phyloP scores from a whole-genome alignment of 1,140 invertebrate genomes.

The Hypothenemus hampei region DNA sequence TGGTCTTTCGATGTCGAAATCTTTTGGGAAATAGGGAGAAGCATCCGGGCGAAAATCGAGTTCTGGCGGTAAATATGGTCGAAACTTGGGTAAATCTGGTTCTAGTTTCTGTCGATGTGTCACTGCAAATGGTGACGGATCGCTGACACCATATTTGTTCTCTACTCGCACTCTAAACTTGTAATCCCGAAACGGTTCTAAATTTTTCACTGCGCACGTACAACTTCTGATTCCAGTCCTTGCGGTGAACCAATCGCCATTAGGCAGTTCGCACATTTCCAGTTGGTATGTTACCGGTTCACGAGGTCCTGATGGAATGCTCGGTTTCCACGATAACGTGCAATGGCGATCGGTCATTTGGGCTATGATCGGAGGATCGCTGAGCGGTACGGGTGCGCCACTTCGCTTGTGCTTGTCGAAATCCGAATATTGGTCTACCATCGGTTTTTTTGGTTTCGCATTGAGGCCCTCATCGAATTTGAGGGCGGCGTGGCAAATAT shows the following conservation, averaged over 20 bases:
- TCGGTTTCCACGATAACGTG: constrained; percentile 88
- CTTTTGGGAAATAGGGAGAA: constrained; percentile 84
- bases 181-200: constrained; percentile 84
- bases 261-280: constrained; percentile 86
- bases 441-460: constrained; percentile 59
- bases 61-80: constrained; percentile 73
- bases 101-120: constrained; percentile 77
- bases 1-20: constrained; percentile 83
- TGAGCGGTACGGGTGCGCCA: constrained; percentile 74
- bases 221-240: constrained; percentile 76
- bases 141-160: constrained; percentile 94
- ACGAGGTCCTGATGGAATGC: constrained; percentile 71
- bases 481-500: constrained; percentile 72
- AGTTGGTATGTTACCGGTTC: constrained; percentile 88
- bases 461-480: constrained; percentile 70
- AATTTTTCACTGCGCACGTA: constrained; percentile 75
- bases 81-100: constrained; percentile 72
- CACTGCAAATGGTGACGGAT: constrained; percentile 82
- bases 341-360: constrained; percentile 80
- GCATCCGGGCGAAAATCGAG: constrained; percentile 81
- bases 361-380: constrained; percentile 83
- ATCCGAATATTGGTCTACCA: constrained; percentile 76
- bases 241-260: constrained; percentile 83
- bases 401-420: constrained; percentile 78
- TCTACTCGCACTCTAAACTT: constrained; percentile 86